Base-by-base conservation (phyloP, 2,888 invertebrate species). In the Tipula helvola region DNA sequence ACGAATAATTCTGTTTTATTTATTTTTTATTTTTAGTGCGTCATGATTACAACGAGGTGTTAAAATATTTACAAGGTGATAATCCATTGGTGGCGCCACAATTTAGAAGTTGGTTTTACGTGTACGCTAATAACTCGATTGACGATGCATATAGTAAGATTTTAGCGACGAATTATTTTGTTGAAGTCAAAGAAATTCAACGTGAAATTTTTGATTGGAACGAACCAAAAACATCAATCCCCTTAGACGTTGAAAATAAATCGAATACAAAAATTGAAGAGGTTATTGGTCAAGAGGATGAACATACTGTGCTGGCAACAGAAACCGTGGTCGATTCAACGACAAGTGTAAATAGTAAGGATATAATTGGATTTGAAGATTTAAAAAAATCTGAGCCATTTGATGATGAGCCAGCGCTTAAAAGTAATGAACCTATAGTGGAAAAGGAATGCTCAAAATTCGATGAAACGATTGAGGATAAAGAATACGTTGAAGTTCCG, bases 91-190 rank as follows among this genome's bases (percentile, higher is more conserved):
- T 93, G 88, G 91, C 92, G 87, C 94, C 94, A 0, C 94, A 94
- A 88, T 91, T 95, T 88, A 94, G 94, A 89, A 94, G 94, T 88
- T 95, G 93, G 92, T 93, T 95, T 89, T 95, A 95, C 88, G 93
- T 95, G 5, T 95, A 95, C 90, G 94, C 94, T 89, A 95, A 95
- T 88, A 93, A 94, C 89, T 93, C 93, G 0, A 93, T 93, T 3
- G 93, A 93, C 87, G 93, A 94, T 71, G 93, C 93, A 39, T 95
- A 93, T 89, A 94, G 93, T 88, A 92, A 93, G 88, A 90, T 93
- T 85, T 89, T 95, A 3, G 92, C 92, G 89, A 92, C 94, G 86
- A 93, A 93, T 89, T 95, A 95, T 88, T 90, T 93, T 83, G 94
- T 94, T 85, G 94, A 94, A 52, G 94, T 95, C 0, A 93, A 93